phyloP scores from a whole-genome alignment of 2,797 vertebrate genomes.

The Poecilia wingei region DNA sequence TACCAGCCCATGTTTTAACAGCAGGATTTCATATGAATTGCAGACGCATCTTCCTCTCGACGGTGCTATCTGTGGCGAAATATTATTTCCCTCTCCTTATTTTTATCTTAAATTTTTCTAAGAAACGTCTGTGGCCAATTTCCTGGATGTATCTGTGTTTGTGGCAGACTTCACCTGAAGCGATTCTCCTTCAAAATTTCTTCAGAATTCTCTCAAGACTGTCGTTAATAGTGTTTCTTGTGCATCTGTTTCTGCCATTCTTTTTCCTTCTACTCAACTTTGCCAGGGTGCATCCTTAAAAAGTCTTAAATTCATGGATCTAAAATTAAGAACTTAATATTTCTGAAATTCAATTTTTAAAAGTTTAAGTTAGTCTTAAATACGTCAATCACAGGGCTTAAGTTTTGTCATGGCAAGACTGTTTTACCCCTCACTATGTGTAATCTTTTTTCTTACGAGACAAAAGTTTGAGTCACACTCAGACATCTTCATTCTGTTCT shows the following conservation, averaged over 20 bases:
- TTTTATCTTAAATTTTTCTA: not conserved
- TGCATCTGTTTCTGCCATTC: not conserved
- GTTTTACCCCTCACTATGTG: too few species aligned
- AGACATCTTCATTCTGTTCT: too few species aligned
- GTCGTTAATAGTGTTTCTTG: not conserved
- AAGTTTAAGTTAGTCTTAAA: too few species aligned
- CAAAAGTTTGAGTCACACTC: too few species aligned
- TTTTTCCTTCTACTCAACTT: not conserved
- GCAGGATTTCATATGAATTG: not conserved
- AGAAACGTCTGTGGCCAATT: not conserved
- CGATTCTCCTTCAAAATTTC: too few species aligned
- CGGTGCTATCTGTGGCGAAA: not conserved
- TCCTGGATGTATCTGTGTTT: not conserved
- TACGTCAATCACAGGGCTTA: too few species aligned
- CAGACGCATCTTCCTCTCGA: not conserved
- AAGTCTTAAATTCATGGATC: too few species aligned
- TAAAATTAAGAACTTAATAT: too few species aligned
- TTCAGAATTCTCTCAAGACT: not conserved
- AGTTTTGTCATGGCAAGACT: too few species aligned
- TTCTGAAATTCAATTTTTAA: too few species aligned
- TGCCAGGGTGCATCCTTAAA: not conserved
- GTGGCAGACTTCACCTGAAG: too few species aligned
- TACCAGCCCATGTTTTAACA: not conserved
- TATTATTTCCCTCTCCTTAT: not conserved
- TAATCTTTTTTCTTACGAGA: too few species aligned